Evolutionary conservation across 2,888 invertebrate species (phyloP).

Genomic region (Apantesis nais): DNA sequence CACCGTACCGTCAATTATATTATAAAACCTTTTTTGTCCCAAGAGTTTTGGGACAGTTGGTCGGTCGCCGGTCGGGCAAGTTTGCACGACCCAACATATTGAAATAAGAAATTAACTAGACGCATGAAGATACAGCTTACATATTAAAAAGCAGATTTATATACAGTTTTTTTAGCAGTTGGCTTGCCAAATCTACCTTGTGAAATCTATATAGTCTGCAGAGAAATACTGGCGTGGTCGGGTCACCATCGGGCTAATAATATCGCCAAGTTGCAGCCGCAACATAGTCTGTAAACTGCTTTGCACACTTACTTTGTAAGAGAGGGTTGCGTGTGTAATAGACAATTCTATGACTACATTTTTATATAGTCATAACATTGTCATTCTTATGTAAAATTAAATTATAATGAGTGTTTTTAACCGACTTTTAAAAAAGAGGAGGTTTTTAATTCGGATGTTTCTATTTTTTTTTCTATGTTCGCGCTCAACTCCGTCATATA

Average conservation of each 20-base stretch:
- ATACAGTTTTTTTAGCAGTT: neutral
- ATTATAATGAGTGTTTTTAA: neutral
- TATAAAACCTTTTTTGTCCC: slow-evolving; percentile 18
- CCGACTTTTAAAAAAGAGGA: no score
- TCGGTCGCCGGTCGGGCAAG: neutral
- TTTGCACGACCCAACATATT: neutral
- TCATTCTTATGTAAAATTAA: no score
- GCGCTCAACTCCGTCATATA: no score
- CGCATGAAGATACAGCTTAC: neutral
- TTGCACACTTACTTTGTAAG: neutral
- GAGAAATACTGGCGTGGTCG: neutral
- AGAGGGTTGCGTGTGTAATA: neutral
- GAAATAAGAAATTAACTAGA: slow-evolving; percentile 15
- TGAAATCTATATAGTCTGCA: neutral
- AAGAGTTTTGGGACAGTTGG: slow-evolving; percentile 14
- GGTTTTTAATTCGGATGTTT: no score
- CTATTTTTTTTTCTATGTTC: no score
- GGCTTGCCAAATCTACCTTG: neutral
- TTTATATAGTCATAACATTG: no score
- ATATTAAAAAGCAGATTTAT: neutral
- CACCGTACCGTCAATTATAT: slow-evolving; percentile 16
- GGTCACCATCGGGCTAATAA: neutral
- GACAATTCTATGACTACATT: neutral
- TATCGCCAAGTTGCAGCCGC: no score
- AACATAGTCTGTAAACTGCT: no score